Conservation (phyloP, 1,140 invertebrate species). For the Caenorhabditis briggsae region DNA sequence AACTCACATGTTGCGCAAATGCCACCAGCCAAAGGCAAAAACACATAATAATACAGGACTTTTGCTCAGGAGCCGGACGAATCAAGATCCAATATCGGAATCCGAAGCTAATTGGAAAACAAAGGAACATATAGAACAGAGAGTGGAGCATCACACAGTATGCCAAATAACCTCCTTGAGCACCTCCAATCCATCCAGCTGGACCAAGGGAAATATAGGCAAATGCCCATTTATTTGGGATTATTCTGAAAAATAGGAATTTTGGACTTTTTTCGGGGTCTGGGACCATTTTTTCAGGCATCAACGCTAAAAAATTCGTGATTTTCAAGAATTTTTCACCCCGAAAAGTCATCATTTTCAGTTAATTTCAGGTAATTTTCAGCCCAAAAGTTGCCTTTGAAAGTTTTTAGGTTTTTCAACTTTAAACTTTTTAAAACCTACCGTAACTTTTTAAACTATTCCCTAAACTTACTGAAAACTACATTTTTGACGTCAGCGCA, state of each 20-base stretch:
- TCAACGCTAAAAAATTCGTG: too few species aligned
- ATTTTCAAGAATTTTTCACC: too few species aligned
- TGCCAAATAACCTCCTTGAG: constrained; percentile 35
- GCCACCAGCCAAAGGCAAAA: constrained; percentile 49
- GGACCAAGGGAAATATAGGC: constrained; percentile 61
- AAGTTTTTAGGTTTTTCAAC: too few species aligned
- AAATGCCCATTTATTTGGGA: constrained; percentile 66
- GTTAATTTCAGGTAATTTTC: too few species aligned
- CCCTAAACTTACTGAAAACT: too few species aligned
- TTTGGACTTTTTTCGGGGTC: background rate
- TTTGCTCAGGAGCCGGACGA: constrained; percentile 21
- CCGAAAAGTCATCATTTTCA: too few species aligned
- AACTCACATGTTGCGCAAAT: constrained; percentile 58
- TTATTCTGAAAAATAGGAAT: constrained; percentile 56
- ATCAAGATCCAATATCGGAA: constrained; percentile 62
- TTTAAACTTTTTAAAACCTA: too few species aligned
- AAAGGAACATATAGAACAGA: constrained; percentile 62
- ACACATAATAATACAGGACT: constrained; percentile 32
- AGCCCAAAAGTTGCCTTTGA: too few species aligned
- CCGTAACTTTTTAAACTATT: too few species aligned
- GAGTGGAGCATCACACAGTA: constrained; percentile 60
- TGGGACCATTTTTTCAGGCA: background rate
- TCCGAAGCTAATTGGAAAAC: constrained; percentile 59
- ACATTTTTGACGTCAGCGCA: too few species aligned
- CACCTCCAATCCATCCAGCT: constrained; percentile 46